Conservation (phyloP, 2,888 invertebrate species). For the Bellardia bayeri region DNA sequence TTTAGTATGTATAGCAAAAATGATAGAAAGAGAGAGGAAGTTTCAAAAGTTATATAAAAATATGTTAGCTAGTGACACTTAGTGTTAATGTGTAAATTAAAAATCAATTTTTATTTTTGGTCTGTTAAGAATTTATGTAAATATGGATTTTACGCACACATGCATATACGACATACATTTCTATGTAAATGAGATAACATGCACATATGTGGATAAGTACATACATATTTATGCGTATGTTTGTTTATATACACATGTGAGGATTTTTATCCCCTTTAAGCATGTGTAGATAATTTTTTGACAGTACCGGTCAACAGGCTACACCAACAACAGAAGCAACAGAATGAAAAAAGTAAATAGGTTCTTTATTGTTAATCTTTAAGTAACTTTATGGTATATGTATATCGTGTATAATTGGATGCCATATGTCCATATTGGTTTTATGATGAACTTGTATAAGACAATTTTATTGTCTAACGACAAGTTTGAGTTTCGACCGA, state of each 20-base stretch:
- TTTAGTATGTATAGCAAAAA: no score
- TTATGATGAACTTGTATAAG: no score
- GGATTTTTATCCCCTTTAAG: constrained; percentile 2
- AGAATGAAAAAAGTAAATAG: not conserved
- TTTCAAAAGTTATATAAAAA: not conserved
- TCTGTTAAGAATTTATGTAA: constrained; percentile 22
- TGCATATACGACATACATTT: constrained; percentile 10
- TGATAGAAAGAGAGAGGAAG: not conserved
- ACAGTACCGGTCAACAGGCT: not conserved
- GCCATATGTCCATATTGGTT: no score
- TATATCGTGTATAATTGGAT: constrained; percentile 1
- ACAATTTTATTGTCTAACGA: no score
- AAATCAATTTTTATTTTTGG: constrained; percentile 24
- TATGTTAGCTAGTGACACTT: not conserved
- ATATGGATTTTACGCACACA: constrained; percentile 6
- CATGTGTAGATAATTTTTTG: constrained; percentile 28
- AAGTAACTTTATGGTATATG: constrained; percentile 37
- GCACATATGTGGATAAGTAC: not conserved
- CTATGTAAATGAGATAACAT: not conserved
- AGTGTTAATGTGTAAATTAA: constrained; percentile 28
- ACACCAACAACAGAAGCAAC: not conserved
- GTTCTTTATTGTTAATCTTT: constrained; percentile 29
- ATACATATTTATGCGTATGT: not conserved
- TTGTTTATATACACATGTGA: not conserved
- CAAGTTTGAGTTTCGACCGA: no score